phyloP scores from a whole-genome alignment of 2,888 invertebrate genomes.

The Autographa gamma region DNA sequence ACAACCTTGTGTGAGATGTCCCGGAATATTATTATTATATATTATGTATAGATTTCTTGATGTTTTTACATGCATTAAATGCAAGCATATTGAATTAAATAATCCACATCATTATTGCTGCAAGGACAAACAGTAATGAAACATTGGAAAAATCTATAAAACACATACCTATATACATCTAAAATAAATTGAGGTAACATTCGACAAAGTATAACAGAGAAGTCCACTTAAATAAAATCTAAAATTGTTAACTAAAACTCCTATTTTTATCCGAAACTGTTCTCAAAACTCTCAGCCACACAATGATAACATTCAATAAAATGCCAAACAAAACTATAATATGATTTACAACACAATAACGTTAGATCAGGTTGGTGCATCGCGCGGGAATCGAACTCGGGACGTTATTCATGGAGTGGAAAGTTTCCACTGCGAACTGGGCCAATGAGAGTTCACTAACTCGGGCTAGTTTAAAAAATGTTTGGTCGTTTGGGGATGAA shows the following conservation, averaged over 20 bases:
- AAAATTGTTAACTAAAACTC: constrained; percentile 22
- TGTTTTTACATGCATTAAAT: too few relatives aligned
- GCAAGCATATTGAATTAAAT: too few relatives aligned
- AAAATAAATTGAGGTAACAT: not conserved
- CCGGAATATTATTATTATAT: too few relatives aligned
- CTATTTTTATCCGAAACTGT: constrained; percentile 25
- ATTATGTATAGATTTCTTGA: too few relatives aligned
- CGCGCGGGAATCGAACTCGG: constrained; percentile 48
- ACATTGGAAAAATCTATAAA: not conserved
- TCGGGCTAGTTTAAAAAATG: constrained; percentile 47
- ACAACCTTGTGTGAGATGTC: too few relatives aligned
- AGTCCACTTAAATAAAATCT: constrained; percentile 2
- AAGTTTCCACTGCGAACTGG: constrained; percentile 57
- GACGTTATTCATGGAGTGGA: constrained; percentile 58
- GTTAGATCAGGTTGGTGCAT: constrained; percentile 42
- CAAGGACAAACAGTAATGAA: too few relatives aligned
- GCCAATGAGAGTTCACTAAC: constrained; percentile 54
- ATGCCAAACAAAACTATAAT: constrained; percentile 36
- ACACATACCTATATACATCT: not conserved
- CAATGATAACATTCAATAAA: constrained; percentile 31
- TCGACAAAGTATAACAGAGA: not conserved
- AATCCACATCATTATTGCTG: too few relatives aligned
- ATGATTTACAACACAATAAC: constrained; percentile 58
- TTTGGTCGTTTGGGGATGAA: constrained; percentile 16
- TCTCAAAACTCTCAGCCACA: constrained; percentile 36